Evolutionary conservation across 2,888 invertebrate genomes (phyloP).

Genomic region (Drosophila prolongata): DNA sequence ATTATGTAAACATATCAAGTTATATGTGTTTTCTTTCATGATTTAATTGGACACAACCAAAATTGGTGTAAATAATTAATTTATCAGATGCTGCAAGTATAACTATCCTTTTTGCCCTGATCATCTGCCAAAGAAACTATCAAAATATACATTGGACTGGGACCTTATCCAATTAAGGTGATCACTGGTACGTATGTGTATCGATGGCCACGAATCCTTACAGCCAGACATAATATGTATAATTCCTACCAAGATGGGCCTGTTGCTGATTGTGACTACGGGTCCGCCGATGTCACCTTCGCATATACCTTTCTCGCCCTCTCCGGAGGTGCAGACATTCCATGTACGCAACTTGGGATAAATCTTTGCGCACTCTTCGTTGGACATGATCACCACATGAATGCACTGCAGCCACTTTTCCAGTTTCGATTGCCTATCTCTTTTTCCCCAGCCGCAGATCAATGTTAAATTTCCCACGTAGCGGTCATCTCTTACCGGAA

Average conservation of each 20-base stretch:
- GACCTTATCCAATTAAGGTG: neutral
- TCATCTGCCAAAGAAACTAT: no score
- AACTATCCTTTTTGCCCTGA: no score
- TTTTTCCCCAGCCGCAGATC: neutral
- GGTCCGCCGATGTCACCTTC: neutral
- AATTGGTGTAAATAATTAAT: no score
- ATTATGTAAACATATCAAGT: no score
- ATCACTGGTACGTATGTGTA: neutral
- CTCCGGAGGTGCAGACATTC: conserved; percentile 3
- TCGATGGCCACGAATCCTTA: neutral
- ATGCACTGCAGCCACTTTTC: conserved; percentile 1
- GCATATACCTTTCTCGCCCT: neutral
- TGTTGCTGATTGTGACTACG: neutral
- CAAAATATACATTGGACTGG: neutral
- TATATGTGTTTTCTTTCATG: no score
- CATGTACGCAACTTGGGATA: neutral
- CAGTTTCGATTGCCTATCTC: rapidly evolving
- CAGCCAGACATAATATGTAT: neutral
- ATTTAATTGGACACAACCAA: no score
- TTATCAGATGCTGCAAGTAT: no score
- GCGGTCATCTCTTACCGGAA: neutral
- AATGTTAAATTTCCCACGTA: neutral
- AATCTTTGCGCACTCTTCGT: neutral
- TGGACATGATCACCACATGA: neutral
- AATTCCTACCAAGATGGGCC: neutral